Evolutionary conservation across 2,113 vertebrate genomes (phyloP).

Genomic region (Campylomormyrus tamandua): DNA sequence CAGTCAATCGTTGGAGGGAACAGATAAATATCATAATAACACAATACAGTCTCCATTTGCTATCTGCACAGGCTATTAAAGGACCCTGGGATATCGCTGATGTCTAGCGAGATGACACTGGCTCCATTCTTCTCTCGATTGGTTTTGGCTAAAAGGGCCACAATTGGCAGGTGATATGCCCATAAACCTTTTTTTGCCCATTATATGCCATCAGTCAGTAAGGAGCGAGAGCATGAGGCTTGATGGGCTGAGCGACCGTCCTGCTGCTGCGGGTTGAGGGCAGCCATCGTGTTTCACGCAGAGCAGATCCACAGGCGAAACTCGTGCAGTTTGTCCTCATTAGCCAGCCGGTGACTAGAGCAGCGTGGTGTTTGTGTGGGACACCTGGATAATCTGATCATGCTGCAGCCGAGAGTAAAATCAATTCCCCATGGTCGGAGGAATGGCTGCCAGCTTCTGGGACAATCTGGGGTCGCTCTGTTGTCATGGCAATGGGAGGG

Average conservation of each 20-base stretch:
- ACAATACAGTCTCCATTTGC: conserved; percentile 23
- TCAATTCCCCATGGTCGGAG: conserved; percentile 62
- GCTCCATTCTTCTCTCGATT: conserved; percentile 54
- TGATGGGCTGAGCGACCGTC: conserved; percentile 63
- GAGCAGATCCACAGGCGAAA: conserved; percentile 76
- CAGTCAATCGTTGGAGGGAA: conserved; percentile 28
- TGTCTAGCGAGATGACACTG: conserved; percentile 51
- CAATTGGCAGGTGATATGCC: conserved; percentile 23
- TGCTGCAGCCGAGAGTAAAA: conserved; percentile 65
- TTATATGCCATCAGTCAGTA: conserved; percentile 68
- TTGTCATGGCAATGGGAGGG: not conserved
- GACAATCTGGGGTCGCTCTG: not conserved
- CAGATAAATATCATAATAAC: conserved; percentile 41
- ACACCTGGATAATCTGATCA: conserved; percentile 70
- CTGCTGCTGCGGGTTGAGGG: conserved; percentile 62
- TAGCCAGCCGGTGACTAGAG: conserved; percentile 75
- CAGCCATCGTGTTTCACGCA: conserved; percentile 58
- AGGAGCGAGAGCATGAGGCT: conserved; percentile 75
- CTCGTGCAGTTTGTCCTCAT: conserved; percentile 87
- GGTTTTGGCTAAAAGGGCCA: conserved; percentile 27
- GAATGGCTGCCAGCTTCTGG: conserved; percentile 42
- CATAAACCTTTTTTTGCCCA: conserved; percentile 59
- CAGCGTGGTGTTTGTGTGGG: conserved; percentile 72
- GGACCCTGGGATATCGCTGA: conserved; percentile 56
- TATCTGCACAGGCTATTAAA: conserved; percentile 51